phyloP scores from a whole-genome alignment of 2,888 invertebrate species.

The Phortica magna region DNA sequence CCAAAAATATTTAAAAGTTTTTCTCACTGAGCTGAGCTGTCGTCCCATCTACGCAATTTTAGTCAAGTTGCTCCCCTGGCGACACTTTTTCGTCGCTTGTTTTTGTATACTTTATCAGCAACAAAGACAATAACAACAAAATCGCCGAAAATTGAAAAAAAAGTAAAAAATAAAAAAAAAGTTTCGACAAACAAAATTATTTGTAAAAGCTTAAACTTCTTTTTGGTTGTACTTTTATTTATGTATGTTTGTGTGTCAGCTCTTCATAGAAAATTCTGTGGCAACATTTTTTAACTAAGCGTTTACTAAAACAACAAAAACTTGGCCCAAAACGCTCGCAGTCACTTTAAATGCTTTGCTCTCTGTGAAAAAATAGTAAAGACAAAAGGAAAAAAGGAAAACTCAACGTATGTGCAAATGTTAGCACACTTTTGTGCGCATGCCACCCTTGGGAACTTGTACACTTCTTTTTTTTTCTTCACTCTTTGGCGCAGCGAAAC shows the following conservation, averaged over 20 bases:
- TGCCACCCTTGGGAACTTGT: slow-evolving; percentile 5
- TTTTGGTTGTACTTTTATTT: slow-evolving; percentile 1
- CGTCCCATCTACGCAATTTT: slow-evolving; percentile 50
- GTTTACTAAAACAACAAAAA: slow-evolving; percentile 42
- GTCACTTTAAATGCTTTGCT: background rate
- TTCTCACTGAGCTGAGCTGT: background rate
- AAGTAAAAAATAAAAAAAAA: slow-evolving; percentile 20
- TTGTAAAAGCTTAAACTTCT: slow-evolving; percentile 39
- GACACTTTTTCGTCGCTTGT: slow-evolving; percentile 58
- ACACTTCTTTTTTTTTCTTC: background rate
- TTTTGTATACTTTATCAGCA: slow-evolving; percentile 49
- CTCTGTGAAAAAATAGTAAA: background rate
- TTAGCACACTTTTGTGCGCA: background rate
- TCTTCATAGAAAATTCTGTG: slow-evolving; percentile 28
- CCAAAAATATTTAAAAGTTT: background rate
- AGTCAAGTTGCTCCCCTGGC: slow-evolving; percentile 62
- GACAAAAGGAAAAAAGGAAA: background rate
- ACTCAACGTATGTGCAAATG: background rate
- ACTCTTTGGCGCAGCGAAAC: background rate
- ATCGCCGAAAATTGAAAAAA: slow-evolving; percentile 41
- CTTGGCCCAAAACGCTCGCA: background rate
- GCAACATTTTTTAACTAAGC: slow-evolving; percentile 57
- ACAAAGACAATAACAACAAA: slow-evolving; percentile 36
- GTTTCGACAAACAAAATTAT: slow-evolving; percentile 67
- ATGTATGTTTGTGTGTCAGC: slow-evolving; percentile 18